Evolutionary conservation across 2,113 vertebrate genomes (phyloP).

Genomic region (Zapornia atra): DNA sequence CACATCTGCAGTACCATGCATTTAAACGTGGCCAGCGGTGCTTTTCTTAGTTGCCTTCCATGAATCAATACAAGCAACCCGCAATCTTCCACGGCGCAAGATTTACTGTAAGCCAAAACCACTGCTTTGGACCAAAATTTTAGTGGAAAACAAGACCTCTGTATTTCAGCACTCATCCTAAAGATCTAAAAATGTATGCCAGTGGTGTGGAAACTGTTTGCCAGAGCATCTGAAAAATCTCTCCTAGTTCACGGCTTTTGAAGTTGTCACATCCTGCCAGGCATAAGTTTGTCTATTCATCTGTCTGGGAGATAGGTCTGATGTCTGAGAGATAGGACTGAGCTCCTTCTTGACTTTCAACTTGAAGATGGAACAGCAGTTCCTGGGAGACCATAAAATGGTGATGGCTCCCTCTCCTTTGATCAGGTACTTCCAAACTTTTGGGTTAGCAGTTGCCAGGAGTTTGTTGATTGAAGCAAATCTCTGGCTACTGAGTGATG

Average conservation of each 20-base stretch:
- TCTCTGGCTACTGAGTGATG: neutral
- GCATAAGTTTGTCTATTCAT: neutral
- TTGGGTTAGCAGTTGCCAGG: neutral
- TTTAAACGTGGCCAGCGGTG: neutral
- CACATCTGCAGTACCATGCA: neutral
- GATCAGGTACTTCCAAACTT: neutral
- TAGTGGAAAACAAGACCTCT: neutral
- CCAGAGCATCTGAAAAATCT: neutral
- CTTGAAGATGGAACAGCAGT: neutral
- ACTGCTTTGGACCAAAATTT: neutral
- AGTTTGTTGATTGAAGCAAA: neutral
- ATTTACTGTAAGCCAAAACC: neutral
- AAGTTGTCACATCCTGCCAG: neutral
- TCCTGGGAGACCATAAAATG: neutral
- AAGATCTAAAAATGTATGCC: neutral
- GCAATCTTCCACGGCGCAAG: neutral
- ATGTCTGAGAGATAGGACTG: neutral
- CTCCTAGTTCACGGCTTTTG: neutral
- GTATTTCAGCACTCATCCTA: neutral
- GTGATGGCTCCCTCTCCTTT: neutral
- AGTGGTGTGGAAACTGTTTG: neutral
- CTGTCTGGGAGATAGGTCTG: neutral
- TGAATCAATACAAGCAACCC: neutral
- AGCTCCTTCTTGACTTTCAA: neutral
- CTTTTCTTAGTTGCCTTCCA: constrained; percentile 12